These are phyloP conservation scores for crab-eating macaque (Macaca fascicularis) DNA, from an alignment of 2,113 vertebrate genomes.

Conservation along the genomic window T2T-MFA8v1.1 NC_088380.1:170388501-170389000, in stretches of 20 bases:
- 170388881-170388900: neutral
- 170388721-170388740: neutral
- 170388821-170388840: neutral
- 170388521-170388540: neutral
- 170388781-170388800: neutral
- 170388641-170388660: neutral
- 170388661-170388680: neutral
- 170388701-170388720: neutral
- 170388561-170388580: neutral
- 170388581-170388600: neutral
- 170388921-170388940: no score
- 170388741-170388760: neutral
- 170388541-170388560: neutral
- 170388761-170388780: neutral
- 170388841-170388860: neutral
- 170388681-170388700: neutral
- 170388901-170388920: no score
- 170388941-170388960: no score
- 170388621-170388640: neutral
- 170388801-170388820: neutral
- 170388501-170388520: neutral
- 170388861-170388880: neutral
- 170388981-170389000: no score
- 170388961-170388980: no score
- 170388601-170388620: neutral